Evolutionary conservation across 2,888 invertebrate genomes (phyloP).

Genomic region (Protodeltote pygarga): DNA sequence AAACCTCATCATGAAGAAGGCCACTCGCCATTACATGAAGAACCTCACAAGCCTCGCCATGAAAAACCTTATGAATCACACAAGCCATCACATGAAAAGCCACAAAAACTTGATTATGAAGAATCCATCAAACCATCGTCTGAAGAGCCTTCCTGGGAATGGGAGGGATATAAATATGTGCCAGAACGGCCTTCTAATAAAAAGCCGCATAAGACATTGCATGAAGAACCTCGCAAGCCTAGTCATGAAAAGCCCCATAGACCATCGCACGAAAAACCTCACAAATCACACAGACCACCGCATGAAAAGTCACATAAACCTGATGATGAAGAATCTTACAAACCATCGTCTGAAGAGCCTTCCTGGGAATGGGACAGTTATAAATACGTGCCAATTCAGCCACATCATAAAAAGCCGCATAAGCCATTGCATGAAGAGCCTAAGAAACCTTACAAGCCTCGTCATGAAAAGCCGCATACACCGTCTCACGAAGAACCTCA

Average conservation of each 20-base stretch:
- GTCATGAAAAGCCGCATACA: neutral
- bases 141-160: no score
- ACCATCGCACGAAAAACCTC: neutral
- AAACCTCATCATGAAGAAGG: neutral
- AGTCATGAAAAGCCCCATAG: neutral
- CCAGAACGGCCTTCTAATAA: no score
- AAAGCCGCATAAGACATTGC: no score
- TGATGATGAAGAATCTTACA: neutral
- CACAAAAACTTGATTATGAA: no score
- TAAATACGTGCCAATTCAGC: no score
- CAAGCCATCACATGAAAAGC: no score
- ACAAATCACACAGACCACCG: neutral
- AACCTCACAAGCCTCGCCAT: no score
- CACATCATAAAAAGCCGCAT: no score
- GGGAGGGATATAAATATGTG: no score
- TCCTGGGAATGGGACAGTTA: no score
- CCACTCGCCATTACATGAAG: neutral
- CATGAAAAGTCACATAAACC: neutral
- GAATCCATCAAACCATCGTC: no score
- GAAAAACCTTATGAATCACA: no score
- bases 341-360: neutral
- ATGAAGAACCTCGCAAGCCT: neutral
- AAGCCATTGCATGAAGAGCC: neutral
- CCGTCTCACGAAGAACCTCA: neutral
- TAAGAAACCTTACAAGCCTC: neutral